phyloP scores from a whole-genome alignment of 2,888 invertebrate genomes.

The Amphipyra berbera region DNA sequence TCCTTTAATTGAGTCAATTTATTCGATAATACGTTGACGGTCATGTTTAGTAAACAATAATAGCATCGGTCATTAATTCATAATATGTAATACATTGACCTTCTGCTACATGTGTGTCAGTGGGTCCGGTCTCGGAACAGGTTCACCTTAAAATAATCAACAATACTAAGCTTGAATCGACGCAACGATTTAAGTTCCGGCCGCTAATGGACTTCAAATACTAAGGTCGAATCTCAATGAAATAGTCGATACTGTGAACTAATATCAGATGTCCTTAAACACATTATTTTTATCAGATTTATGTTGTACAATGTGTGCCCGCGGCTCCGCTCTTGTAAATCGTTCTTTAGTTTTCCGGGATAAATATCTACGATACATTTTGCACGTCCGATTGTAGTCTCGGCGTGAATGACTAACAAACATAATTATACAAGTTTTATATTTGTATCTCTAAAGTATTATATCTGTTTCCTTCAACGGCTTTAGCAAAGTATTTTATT shows the following conservation, averaged over 20 bases:
- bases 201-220: slow-evolving; percentile 21
- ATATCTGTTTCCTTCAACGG: no score
- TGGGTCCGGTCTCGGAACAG: slow-evolving; percentile 6
- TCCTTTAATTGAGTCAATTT: no score
- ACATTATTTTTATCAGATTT: no score
- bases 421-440: no score
- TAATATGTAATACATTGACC: slow-evolving; percentile 35
- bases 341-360: no score
- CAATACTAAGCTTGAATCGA: slow-evolving; percentile 13
- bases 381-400: no score
- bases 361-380: no score
- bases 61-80: slow-evolving; percentile 15
- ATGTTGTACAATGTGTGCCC: no score
- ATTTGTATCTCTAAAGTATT: no score
- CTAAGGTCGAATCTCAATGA: slow-evolving; percentile 26
- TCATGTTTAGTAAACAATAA: neutral
- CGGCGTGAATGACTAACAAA: no score
- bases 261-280: slow-evolving; percentile 6
- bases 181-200: slow-evolving; percentile 28
- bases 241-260: neutral
- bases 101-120: slow-evolving; percentile 30
- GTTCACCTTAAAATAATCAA: slow-evolving; percentile 31
- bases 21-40: neutral
- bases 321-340: no score
- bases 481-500: no score